Base-by-base conservation (phyloP, 1,140 invertebrate species). In the Tribolium madens region DNA sequence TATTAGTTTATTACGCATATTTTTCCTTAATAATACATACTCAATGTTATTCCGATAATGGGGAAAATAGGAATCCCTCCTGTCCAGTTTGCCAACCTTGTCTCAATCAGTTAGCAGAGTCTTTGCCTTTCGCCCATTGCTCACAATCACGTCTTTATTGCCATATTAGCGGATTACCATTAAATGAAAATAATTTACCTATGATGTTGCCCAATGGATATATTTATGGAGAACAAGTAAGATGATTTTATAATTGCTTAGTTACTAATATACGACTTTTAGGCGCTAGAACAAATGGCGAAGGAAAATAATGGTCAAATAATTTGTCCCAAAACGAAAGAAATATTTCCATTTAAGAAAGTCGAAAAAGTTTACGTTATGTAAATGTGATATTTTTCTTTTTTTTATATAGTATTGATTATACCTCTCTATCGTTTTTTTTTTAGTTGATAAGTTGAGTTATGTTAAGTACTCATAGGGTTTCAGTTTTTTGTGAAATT, bases 131-230 rank as follows among this genome's bases (percentile, higher is more conserved):
- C 87, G 96, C 97, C 50, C 98, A 99, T 88, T 98, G 96, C 86
- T 96, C 96, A 15, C 97, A 99, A 86, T 97, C 96, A 75, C 91
- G 95, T 47, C 89, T 99, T 1, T 95, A 99, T 79, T 98, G 96
- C 84, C 91, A 93, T 80, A 94, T 98, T 76, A 96, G 95, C 64
- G 95, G 96, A 3, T 90, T 94, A 79, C 93, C 96, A n/a, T 88
- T 99, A 52, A 98, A 99, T 88, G 98, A 99, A 87, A 93, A 99
- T 86, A 99, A 99, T 87, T 95, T 94, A 79, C 98, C 98, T 0
- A 95, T 99, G 93, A 97, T 98, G 92, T 90, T 99, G 86, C 98
- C 98, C 46, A 99, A 99, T 89, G 97, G 97, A 72, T 94, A 97
- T 87, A 96, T 99, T 60, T 99, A 98, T 87, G 97, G 98, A n/a